Evolutionary conservation across 1,140 invertebrate species (phyloP).

Genomic region (Brachionus koreanus): DNA sequence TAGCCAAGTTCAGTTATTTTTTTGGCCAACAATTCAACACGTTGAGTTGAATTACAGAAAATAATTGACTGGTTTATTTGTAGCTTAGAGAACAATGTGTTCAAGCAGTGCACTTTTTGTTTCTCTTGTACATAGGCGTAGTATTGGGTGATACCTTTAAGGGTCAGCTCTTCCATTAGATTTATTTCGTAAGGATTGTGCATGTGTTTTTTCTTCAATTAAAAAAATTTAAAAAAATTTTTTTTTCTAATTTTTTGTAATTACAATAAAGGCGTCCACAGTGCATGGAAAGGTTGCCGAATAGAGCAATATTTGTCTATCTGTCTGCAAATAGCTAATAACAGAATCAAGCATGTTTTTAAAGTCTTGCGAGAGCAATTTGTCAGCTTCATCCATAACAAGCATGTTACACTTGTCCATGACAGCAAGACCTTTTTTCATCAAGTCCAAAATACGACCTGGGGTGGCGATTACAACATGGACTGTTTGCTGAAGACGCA

Average conservation of each 20-base stretch:
- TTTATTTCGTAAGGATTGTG: conserved; percentile 97
- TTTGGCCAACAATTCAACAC: conserved; percentile 95
- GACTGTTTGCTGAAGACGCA: conserved; percentile 80
- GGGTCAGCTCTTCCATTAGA: conserved; percentile 97
- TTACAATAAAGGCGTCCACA: conserved; percentile 92
- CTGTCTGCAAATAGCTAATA: conserved; percentile 83
- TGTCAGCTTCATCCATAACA: conserved; percentile 98
- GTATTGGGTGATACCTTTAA: conserved; percentile 99
- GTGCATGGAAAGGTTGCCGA: conserved; percentile 98
- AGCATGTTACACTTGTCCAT: conserved; percentile 93
- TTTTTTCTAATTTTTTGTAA: conserved; percentile 51
- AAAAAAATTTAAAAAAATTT: conserved; percentile 49
- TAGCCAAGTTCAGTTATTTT: conserved; percentile 99
- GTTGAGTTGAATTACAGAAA: conserved; percentile 98
- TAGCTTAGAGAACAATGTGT: conserved; percentile 97
- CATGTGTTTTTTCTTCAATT: conserved; percentile 76
- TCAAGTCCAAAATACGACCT: conserved; percentile 96
- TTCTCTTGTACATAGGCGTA: conserved; percentile 99
- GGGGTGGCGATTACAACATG: conserved; percentile 99
- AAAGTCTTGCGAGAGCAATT: conserved; percentile 96
- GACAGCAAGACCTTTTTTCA: conserved; percentile 93
- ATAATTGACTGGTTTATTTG: conserved; percentile 99
- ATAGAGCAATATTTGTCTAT: conserved; percentile 95
- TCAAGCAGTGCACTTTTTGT: conserved; percentile 99
- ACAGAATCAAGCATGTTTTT: conserved; percentile 97